Conservation (phyloP, 2,113 vertebrate genomes). For the Synchiropus splendidus region DNA sequence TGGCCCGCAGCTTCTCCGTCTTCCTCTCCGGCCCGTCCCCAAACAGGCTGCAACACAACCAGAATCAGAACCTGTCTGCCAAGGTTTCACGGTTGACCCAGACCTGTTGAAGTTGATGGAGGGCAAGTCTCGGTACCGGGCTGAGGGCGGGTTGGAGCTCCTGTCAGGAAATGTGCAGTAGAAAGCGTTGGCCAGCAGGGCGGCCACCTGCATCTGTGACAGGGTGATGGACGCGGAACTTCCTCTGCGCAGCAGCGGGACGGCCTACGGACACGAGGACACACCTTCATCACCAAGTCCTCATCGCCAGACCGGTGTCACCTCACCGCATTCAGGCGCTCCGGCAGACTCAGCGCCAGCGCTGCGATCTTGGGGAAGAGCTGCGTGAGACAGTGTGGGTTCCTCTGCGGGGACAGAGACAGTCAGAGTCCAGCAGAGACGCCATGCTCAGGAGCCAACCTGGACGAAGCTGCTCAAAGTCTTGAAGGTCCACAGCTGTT, state of each 20-base stretch:
- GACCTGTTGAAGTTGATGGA: conserved; percentile 68
- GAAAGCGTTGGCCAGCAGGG: conserved; percentile 66
- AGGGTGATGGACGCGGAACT: conserved; percentile 33
- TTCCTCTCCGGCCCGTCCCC: conserved; percentile 2
- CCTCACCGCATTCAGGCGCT: conserved; percentile 29
- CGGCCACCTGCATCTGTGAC: conserved; percentile 60
- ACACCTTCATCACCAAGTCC: background rate
- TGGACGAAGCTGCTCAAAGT: conserved; percentile 16
- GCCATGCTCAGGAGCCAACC: conserved; percentile 33
- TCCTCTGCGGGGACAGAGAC: no score
- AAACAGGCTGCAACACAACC: conserved; percentile 48
- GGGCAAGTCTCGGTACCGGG: conserved; percentile 44
- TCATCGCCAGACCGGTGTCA: background rate
- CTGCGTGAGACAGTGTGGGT: fast-evolving
- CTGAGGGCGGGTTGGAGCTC: no score
- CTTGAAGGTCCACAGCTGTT: conserved; percentile 47
- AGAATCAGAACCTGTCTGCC: background rate
- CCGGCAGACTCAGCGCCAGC: conserved; percentile 46
- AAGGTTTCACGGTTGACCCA: no score
- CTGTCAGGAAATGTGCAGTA: conserved; percentile 69
- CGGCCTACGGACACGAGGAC: conserved; percentile 28
- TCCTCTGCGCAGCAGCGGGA: conserved; percentile 54
- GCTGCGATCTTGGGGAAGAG: conserved; percentile 50
- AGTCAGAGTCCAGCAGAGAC: no score
- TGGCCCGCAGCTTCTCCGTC: conserved; percentile 54